Percentiles rank a stretch among this genome's conserved stretches.
These are phyloP conservation scores for Mesocentrotus franciscanus DNA, from an alignment of 53 echinoderm and acorn worm species.

Conservation along the genomic window DNA sequence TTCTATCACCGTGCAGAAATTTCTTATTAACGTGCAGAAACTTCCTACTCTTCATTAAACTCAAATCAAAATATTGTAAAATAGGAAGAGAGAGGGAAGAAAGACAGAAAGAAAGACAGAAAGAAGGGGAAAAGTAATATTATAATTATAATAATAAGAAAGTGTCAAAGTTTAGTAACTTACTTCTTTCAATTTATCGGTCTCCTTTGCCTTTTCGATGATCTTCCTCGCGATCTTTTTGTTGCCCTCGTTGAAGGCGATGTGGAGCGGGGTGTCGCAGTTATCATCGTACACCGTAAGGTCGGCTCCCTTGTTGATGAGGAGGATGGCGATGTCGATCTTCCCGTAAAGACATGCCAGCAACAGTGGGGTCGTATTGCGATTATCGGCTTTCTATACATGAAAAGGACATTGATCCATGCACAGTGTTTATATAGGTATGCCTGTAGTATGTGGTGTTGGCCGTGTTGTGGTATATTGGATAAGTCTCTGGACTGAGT, in stretches of 20 bases:
- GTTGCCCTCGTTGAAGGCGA: constrained; percentile 86
- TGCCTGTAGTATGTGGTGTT: too few relatives aligned
- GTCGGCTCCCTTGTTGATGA: constrained; percentile 83
- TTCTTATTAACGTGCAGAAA: too few relatives aligned
- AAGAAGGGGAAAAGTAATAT: too few relatives aligned
- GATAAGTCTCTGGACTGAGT: too few relatives aligned
- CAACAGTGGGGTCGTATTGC: constrained; percentile 82
- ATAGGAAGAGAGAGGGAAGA: too few relatives aligned
- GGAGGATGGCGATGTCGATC: constrained; percentile 75
- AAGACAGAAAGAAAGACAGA: too few relatives aligned
- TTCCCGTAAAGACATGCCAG: constrained; percentile 88
- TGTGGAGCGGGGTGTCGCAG: constrained; percentile 81
- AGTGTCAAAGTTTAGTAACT: background rate
- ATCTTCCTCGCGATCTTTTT: constrained; percentile 75
- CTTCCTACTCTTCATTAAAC: too few relatives aligned
- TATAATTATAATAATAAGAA: too few relatives aligned
- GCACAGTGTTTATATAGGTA: background rate
- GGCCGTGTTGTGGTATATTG: too few relatives aligned
- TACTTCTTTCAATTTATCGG: constrained; percentile 5
- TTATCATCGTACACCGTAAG: constrained; percentile 84
- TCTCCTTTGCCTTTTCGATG: constrained; percentile 78
- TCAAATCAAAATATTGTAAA: too few relatives aligned
- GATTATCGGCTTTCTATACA: constrained; percentile 82
- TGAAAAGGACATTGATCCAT: background rate
- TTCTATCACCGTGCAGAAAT: too few relatives aligned